These are phyloP conservation scores for Poeciliopsis gracilis DNA, from an alignment of 2,797 vertebrate genomes.

Conservation along the genomic window DNA sequence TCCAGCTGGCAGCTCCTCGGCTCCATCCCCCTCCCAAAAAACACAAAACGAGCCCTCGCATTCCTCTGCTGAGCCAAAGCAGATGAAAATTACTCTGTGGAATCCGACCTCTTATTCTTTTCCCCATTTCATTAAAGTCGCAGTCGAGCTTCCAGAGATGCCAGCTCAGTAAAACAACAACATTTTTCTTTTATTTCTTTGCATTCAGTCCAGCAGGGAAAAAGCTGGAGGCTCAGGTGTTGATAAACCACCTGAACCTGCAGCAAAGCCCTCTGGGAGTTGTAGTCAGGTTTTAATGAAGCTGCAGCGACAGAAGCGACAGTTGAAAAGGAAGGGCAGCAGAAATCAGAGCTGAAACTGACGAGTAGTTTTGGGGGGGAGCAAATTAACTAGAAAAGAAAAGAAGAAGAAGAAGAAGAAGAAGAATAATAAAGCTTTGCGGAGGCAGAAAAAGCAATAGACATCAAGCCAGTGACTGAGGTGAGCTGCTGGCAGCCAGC, in stretches of 20 bases:
- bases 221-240: conserved; percentile 63
- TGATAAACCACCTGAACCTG: conserved; percentile 63
- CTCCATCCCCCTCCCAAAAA: conserved; percentile 28
- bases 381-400: conserved; percentile 28
- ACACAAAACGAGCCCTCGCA: conserved; percentile 25
- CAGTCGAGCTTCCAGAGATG: conserved; percentile 42
- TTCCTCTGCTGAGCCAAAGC: conserved; percentile 54
- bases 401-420: not conserved
- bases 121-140: not conserved
- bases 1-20: conserved; percentile 67
- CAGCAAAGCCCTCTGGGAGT: conserved; percentile 58
- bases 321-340: conserved; percentile 10
- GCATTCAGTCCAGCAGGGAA: conserved; percentile 31
- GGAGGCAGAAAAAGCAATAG: conserved; percentile 74
- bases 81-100: conserved; percentile 48
- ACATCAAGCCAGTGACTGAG: conserved; percentile 62
- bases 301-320: conserved; percentile 52
- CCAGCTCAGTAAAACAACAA: conserved; percentile 51
- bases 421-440: conserved; percentile 31
- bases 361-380: conserved; percentile 8
- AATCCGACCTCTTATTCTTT: conserved; percentile 26
- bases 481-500: conserved; percentile 58
- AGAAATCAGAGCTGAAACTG: conserved; percentile 21
- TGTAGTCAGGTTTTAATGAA: conserved; percentile 54
- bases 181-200: conserved; percentile 12